These are phyloP conservation scores for Harpalus rubripes DNA, from an alignment of 2,888 invertebrate genomes.

Conservation along the genomic window DNA sequence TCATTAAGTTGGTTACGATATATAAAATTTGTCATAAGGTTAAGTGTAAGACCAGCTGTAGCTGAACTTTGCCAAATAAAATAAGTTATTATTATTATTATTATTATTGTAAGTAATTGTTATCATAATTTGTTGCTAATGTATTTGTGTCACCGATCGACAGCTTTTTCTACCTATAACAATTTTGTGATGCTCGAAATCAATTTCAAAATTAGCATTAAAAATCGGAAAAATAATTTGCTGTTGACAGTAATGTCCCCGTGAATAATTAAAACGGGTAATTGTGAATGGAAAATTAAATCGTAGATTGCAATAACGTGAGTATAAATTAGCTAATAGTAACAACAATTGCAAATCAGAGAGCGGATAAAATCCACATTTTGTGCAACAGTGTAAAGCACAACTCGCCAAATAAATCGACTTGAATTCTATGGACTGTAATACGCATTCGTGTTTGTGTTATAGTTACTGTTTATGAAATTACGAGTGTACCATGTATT, in stretches of 20 bases:
- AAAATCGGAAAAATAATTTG: background rate
- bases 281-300: constrained; percentile 9
- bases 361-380: constrained; percentile 13
- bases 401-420: constrained; percentile 29
- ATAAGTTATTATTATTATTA: no score
- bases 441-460: constrained; percentile 25
- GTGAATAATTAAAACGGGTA: constrained; percentile 2
- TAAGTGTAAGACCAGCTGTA: no score
- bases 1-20: no score
- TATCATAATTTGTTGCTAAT: no score
- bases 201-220: background rate
- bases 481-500: background rate
- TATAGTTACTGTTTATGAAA: constrained; percentile 24
- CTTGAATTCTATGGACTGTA: constrained; percentile 23
- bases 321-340: constrained; percentile 33
- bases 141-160: background rate
- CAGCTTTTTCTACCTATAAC: background rate
- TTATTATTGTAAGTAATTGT: no score
- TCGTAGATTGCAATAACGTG: constrained; percentile 10
- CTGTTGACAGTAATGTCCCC: background rate
- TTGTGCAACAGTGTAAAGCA: constrained; percentile 3
- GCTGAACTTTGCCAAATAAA: no score
- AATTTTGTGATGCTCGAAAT: background rate
- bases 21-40: no score
- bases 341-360: constrained; percentile 21